phyloP scores from a whole-genome alignment of 2,113 vertebrate species.

The Neomonachus schauinslandi region DNA sequence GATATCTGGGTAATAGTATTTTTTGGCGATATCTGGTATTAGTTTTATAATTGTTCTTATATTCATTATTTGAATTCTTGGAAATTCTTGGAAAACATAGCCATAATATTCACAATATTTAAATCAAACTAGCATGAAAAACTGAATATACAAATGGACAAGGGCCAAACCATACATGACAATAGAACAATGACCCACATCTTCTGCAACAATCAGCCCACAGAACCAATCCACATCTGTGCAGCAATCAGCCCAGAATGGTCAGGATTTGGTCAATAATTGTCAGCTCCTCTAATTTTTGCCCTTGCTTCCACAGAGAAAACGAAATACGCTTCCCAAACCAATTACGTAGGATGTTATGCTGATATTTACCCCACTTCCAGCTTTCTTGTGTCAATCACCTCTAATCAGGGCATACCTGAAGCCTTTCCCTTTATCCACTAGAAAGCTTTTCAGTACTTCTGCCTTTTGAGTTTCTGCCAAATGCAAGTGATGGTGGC shows the following conservation, averaged over 20 bases:
- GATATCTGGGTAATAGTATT: not conserved
- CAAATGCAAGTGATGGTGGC: not conserved
- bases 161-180: not conserved
- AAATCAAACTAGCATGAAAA: not conserved
- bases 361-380: not conserved
- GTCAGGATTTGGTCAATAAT: not conserved
- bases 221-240: not conserved
- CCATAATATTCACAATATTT: not conserved
- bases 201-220: not conserved
- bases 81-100: not conserved
- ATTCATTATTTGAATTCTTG: not conserved
- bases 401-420: not conserved
- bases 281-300: not conserved
- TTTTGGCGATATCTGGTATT: not conserved
- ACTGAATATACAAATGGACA: not conserved
- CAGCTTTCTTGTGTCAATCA: not conserved
- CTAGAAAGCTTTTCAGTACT: not conserved
- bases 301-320: not conserved
- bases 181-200: not conserved
- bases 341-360: not conserved
- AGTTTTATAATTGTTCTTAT: not conserved
- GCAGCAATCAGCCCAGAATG: not conserved
- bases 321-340: not conserved
- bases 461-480: not conserved
- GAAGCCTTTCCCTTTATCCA: not conserved